Evolutionary conservation across 2,888 invertebrate species (phyloP).

Genomic region (Cartodere bifasciata): DNA sequence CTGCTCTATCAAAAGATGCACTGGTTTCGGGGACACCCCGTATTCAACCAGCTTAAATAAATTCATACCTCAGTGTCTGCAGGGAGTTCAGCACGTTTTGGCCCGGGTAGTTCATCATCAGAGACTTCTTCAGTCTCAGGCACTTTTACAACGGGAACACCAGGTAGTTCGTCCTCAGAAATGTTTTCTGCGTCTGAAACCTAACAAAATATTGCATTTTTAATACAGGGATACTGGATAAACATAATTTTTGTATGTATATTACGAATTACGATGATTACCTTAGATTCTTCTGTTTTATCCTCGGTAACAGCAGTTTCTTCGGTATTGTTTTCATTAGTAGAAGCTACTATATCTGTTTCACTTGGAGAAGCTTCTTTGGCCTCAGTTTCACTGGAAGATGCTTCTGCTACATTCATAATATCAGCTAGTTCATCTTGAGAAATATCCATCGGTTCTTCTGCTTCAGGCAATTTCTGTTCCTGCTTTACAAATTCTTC

Average conservation of each 20-base stretch:
- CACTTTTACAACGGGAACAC: slow-evolving; percentile 59
- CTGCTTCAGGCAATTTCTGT: too few species aligned
- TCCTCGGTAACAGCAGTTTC: background rate
- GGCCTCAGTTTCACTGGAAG: slow-evolving; percentile 10
- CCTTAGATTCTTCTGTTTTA: too few species aligned
- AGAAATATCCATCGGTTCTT: too few species aligned
- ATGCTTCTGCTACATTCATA: slow-evolving; percentile 3
- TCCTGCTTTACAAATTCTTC: slow-evolving; percentile 1
- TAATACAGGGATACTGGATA: too few species aligned
- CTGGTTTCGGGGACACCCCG: too few species aligned
- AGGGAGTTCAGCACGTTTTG: slow-evolving; percentile 56
- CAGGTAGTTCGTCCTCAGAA: slow-evolving; percentile 71
- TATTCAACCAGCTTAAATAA: too few species aligned
- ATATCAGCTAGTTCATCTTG: too few species aligned
- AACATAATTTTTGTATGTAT: too few species aligned
- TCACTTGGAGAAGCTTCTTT: slow-evolving; percentile 13
- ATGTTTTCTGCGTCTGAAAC: slow-evolving; percentile 76
- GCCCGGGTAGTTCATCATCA: slow-evolving; percentile 62
- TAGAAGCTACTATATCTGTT: background rate
- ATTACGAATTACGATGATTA: too few species aligned
- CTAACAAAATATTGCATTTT: too few species aligned
- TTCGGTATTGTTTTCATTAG: background rate
- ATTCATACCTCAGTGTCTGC: slow-evolving; percentile 63
- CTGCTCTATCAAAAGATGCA: too few species aligned
- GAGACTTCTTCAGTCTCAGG: slow-evolving; percentile 76